Base-by-base conservation (phyloP, 2,113 vertebrate species). In the Phodopus roborovskii region DNA sequence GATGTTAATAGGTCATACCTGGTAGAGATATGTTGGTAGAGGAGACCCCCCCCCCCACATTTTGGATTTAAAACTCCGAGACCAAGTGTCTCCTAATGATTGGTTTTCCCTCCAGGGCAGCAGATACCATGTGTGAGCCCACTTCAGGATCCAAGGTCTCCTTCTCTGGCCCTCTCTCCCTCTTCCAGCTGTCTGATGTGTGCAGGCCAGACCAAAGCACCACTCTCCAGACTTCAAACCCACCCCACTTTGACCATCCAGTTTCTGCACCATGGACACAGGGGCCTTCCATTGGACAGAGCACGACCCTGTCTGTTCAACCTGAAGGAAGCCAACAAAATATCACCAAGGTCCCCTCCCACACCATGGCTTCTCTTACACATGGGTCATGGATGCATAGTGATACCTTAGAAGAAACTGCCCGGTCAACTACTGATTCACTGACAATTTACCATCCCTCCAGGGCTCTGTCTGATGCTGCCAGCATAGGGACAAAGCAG, bases 111-210 rank as follows among this genome's bases (percentile, higher is more conserved):
- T 97, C 45, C 91, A 99, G 99, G 97, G 91, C 92, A 58, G 30
- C 7, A 19, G 98, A 98, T 74, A 99, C 98, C 0, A 33, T 83
- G 66, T 99, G 99, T 77, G 64, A n/a, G 12, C 73, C 95, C 36
- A 66, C 91, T 11, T 87, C 88, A 2, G 98, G 96, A 56, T 88
- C 87, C 0, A 9, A 4, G 0, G 42, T 7, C 75, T 82, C 70
- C 85, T 86, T 97, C 96, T 60, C 96, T 2, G 85, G 58, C 4
- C 53, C 93, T 8, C 90, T 94, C 7, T 3, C 92, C 10, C 71
- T 98, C 53, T 62, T 53, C 20, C 94, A 98, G 85, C 96, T 99
- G 92, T 93, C 96, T 0, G 0, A 39, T 0, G 77, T 97, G 70
- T 99, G 99, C 96, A 97, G 88, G 56, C 19, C 48, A 0, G 86